phyloP scores from a whole-genome alignment of 2,113 vertebrate genomes.

The Salvelinus namaycush region DNA sequence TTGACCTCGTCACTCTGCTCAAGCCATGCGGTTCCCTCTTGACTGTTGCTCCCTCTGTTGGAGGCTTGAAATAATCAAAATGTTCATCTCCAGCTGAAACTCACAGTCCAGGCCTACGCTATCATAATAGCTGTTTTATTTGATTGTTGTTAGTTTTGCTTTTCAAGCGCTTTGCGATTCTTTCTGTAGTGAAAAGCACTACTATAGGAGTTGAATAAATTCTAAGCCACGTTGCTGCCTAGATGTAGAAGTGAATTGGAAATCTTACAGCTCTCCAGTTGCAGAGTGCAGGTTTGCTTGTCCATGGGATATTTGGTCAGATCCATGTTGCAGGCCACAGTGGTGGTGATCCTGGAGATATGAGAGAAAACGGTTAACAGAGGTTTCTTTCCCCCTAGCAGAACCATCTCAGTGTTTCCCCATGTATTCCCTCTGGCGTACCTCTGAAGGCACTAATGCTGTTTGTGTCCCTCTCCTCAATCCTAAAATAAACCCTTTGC shows the following conservation, averaged over 20 bases:
- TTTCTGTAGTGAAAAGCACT: too few relatives aligned
- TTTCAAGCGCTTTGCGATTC: too few relatives aligned
- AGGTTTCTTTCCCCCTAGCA: background rate
- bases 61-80: too few relatives aligned
- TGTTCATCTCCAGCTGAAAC: too few relatives aligned
- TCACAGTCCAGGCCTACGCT: too few relatives aligned
- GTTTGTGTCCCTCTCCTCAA: conserved; percentile 17
- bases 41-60: too few relatives aligned
- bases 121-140: too few relatives aligned
- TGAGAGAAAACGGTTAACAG: background rate
- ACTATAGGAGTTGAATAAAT: conserved; percentile 20
- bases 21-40: too few relatives aligned
- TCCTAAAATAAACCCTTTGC: conserved; percentile 23
- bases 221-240: conserved; percentile 15
- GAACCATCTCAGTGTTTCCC: conserved; percentile 35
- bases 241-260: background rate
- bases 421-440: conserved; percentile 22
- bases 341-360: conserved; percentile 82
- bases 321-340: conserved; percentile 91
- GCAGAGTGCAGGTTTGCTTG: conserved; percentile 88
- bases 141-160: too few relatives aligned
- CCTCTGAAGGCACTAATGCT: conserved; percentile 48
- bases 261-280: conserved; percentile 90
- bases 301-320: conserved; percentile 93
- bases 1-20: too few relatives aligned